Evolutionary conservation across 2,797 vertebrate species (phyloP), one percentile per base, ranked within the genome.

Genomic region (Diceros bicornis): DNA sequence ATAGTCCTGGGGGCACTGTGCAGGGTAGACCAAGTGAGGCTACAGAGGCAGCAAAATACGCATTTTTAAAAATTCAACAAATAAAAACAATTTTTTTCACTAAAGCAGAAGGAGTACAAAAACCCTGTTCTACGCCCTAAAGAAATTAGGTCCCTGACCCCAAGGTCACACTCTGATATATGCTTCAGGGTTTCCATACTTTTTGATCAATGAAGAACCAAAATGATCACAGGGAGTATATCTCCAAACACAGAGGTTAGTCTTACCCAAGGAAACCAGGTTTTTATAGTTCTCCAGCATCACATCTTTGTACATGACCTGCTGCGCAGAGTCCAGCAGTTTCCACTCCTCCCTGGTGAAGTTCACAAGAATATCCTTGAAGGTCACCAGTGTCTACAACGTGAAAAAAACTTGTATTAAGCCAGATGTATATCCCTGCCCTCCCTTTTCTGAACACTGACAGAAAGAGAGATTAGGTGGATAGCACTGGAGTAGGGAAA

Each of bases 281-380:
- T 97, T 97, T 84, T 69, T 71, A 12, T 95, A 98, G 92, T 97
- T 98, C 87, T 98, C 97, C 64, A 98, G 16, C 95, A 93, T 98
- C 69, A 98, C 97, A 4, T 97, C 95, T 88, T 34, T 97, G 79
- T 97, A 98, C 86, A 97, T 78, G 59, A 95, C 3, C 94, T 97
- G 96, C 90, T 97, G 97, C 18, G 90, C 25, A 5, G 94, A 1
- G 10, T 88, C 94, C 52, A 98, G 69, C 17, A 98, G 87, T 81
- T 93, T 89, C 97, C 97, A 98, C 74, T 98, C 97, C 37, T 98
- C 97, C 79, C 61, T 89, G 85, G 90, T 83, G 79, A 98, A 97
- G 84, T 74, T 87, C 87, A 98, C 97, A 41, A 96, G 87, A 3
- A 98, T 14, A 66, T 98, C 97, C 57, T 89, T 91, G 90, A 98